Conservation (phyloP, 2,888 invertebrate species). For the Notodonta dromedarius region DNA sequence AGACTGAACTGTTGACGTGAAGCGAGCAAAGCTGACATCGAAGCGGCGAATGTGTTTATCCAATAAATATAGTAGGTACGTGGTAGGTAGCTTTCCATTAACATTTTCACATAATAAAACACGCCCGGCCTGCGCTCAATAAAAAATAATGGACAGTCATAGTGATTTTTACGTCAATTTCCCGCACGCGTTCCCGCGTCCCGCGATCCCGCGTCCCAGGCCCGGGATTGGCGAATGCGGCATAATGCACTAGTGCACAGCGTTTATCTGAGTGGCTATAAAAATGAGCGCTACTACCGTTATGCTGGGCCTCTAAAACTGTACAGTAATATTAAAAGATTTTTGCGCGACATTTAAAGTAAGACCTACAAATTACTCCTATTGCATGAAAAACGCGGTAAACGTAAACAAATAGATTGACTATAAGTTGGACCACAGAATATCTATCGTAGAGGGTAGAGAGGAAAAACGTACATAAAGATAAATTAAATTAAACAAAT, state of each 20-base stretch:
- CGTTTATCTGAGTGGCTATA: slow-evolving; percentile 3
- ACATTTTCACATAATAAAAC: slow-evolving; percentile 6
- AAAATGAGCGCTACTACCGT: neutral
- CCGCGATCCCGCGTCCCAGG: neutral
- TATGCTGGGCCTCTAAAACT: neutral
- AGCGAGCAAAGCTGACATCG: neutral
- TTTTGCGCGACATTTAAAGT: too few relatives aligned
- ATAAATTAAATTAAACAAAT: too few relatives aligned
- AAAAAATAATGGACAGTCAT: slow-evolving; percentile 6
- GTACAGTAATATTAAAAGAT: neutral
- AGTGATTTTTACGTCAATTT: slow-evolving; percentile 6
- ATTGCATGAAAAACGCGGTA: too few relatives aligned
- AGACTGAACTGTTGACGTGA: too few relatives aligned
- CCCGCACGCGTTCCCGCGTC: slow-evolving; percentile 2
- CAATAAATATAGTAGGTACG: neutral
- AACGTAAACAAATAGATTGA: too few relatives aligned
- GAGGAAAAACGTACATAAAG: too few relatives aligned
- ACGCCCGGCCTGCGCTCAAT: neutral
- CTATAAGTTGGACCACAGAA: too few relatives aligned
- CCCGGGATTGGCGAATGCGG: neutral
- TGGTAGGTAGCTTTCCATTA: neutral
- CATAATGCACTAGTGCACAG: neutral
- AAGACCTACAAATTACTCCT: too few relatives aligned
- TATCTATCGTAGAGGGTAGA: too few relatives aligned
- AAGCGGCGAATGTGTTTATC: neutral